phyloP scores from a whole-genome alignment of 2,113 vertebrate species.

The Pluvialis apricaria region DNA sequence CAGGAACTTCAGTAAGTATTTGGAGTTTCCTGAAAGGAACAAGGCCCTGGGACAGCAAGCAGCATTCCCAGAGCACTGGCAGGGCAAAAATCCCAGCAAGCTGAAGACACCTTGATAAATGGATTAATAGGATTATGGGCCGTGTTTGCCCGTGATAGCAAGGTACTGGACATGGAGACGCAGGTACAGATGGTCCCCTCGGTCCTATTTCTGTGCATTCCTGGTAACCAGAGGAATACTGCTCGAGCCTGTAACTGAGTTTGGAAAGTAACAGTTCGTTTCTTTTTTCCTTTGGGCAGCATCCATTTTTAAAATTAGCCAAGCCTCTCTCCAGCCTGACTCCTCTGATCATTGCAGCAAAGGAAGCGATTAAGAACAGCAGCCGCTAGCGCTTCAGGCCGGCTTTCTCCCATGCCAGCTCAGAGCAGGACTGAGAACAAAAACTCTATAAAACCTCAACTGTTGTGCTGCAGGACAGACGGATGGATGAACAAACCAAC shows the following conservation, averaged over 20 bases:
- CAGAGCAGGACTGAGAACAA: conserved; percentile 71
- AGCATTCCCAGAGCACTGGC: neutral
- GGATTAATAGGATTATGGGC: neutral
- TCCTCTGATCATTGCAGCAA: conserved; percentile 97
- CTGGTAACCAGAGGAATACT: neutral
- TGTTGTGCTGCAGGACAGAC: conserved; percentile 65
- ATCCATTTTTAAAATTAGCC: conserved; percentile 98
- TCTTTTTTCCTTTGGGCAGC: conserved; percentile 74
- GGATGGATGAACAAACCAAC: conserved; percentile 63
- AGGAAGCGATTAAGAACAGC: conserved; percentile 99
- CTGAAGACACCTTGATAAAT: neutral
- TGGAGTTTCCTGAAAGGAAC: neutral
- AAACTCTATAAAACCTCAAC: conserved; percentile 66
- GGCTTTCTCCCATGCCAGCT: conserved; percentile 59
- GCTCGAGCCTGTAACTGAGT: neutral
- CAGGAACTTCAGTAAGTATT: neutral
- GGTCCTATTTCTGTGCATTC: neutral
- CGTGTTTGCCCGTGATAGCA: neutral
- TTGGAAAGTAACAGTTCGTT: neutral
- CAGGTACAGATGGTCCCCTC: neutral
- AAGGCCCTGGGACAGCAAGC: neutral
- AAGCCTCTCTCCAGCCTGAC: conserved; percentile 98
- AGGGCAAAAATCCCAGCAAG: neutral
- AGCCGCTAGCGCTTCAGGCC: conserved; percentile 82
- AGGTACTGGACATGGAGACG: neutral